A percentile compares a stretch with the other conserved stretches of the same genome.
phyloP scores from a whole-genome alignment of 2,113 vertebrate genomes.

The Melanerpes aurifrons region DNA sequence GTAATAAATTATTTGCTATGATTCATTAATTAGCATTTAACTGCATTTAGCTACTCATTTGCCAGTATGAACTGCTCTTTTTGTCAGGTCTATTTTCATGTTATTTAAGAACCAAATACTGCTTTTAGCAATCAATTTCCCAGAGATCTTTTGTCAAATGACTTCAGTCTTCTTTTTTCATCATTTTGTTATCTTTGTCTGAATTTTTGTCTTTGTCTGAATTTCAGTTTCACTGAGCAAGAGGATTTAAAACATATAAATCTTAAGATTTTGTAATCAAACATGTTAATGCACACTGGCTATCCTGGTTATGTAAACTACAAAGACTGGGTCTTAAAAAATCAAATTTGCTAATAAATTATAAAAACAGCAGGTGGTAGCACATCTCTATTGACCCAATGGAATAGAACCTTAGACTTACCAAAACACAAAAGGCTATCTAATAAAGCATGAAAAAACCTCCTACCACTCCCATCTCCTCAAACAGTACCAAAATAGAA shows the following conservation, averaged over 20 bases:
- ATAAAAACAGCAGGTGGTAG: neutral
- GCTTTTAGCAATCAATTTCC: neutral
- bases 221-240: neutral
- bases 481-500: neutral
- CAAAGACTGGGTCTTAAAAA: neutral
- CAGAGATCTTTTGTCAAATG: neutral
- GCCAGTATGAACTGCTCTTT: neutral
- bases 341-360: neutral
- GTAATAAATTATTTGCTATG: neutral
- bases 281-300: neutral
- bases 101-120: neutral
- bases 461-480: rapidly evolving
- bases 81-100: neutral
- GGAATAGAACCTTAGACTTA: neutral
- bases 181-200: neutral
- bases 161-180: neutral
- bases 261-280: neutral
- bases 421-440: neutral
- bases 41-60: neutral
- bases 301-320: neutral
- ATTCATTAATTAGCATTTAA: conserved; percentile 23
- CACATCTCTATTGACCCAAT: neutral
- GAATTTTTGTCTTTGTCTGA: neutral
- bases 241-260: neutral
- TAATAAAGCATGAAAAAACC: neutral